A percentile compares a stretch with the other conserved stretches of the same genome.
These are phyloP conservation scores for Mionectes macconnelli DNA, from an alignment of 2,113 vertebrate genomes.

Conservation along the genomic window DNA sequence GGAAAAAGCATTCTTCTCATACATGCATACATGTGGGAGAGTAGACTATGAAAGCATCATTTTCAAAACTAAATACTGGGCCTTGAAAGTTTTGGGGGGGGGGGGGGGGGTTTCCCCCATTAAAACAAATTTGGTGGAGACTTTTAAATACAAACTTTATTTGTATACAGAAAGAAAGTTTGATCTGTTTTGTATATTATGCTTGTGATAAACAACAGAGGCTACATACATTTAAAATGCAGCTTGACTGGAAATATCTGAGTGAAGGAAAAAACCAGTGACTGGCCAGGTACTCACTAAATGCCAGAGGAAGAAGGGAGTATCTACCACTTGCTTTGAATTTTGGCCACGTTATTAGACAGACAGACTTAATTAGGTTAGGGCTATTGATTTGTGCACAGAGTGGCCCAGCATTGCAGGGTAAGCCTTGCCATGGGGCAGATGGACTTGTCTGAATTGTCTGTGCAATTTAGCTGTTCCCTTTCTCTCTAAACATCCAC, in stretches of 20 bases:
- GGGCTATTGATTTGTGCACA: neutral
- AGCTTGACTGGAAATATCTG: neutral
- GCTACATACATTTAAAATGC: neutral
- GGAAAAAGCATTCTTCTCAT: neutral
- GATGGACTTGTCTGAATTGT: neutral
- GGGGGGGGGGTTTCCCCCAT: too few relatives aligned
- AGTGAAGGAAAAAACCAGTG: neutral
- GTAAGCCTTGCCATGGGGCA: neutral
- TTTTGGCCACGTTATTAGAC: neutral
- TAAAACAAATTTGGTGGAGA: neutral
- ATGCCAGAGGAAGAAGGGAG: neutral
- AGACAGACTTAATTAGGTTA: neutral
- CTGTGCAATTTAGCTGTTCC: neutral
- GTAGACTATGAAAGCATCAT: neutral
- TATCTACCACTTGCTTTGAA: neutral
- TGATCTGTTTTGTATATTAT: neutral
- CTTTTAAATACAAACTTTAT: neutral
- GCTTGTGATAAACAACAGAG: neutral
- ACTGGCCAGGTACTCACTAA: neutral
- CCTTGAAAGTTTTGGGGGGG: neutral
- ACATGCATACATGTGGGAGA: neutral
- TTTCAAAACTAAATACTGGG: conserved; percentile 16
- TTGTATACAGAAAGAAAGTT: neutral
- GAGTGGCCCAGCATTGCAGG: neutral
- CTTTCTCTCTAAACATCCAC: neutral